A percentile compares a stretch with the other conserved stretches of the same genome.
Evolutionary conservation across 2,888 invertebrate species (phyloP).

Genomic region (Fragum fragum): DNA sequence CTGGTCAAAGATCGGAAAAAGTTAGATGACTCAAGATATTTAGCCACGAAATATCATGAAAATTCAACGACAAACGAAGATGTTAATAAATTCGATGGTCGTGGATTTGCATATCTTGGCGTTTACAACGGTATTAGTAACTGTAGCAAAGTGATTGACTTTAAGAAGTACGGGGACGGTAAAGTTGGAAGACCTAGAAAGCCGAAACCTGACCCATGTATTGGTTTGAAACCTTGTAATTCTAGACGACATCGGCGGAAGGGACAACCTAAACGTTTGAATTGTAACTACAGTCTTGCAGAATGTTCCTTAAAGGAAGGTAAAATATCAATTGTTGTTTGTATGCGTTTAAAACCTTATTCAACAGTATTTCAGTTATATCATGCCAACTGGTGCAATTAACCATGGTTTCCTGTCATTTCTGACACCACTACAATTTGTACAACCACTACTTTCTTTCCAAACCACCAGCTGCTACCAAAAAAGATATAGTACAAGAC

Average conservation of each 20-base stretch:
- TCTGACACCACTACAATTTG: too few species aligned
- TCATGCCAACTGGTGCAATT: too few species aligned
- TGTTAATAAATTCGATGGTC: background rate
- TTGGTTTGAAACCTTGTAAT: background rate
- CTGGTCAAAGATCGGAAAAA: background rate
- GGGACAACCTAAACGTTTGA: background rate
- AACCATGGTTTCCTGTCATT: too few species aligned
- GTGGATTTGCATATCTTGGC: constrained; percentile 19
- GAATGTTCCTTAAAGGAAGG: background rate
- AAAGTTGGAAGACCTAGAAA: constrained; percentile 32
- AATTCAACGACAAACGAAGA: constrained; percentile 13
- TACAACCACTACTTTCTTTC: too few species aligned
- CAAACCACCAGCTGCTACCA: too few species aligned
- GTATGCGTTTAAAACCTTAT: too few species aligned
- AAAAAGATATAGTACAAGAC: too few species aligned
- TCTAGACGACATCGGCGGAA: background rate
- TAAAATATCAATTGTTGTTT: too few species aligned
- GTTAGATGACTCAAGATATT: background rate
- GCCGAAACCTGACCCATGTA: background rate
- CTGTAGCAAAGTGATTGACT: constrained; percentile 27
- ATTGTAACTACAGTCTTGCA: background rate
- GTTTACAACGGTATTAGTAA: constrained; percentile 11
- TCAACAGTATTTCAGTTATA: too few species aligned
- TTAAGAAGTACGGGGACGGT: constrained; percentile 1
- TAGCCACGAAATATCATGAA: constrained; percentile 20